Percentiles rank a stretch among this genome's conserved stretches.
Conservation (phyloP, 23 tunicate genomes). For the Trididemnum nubilum region DNA sequence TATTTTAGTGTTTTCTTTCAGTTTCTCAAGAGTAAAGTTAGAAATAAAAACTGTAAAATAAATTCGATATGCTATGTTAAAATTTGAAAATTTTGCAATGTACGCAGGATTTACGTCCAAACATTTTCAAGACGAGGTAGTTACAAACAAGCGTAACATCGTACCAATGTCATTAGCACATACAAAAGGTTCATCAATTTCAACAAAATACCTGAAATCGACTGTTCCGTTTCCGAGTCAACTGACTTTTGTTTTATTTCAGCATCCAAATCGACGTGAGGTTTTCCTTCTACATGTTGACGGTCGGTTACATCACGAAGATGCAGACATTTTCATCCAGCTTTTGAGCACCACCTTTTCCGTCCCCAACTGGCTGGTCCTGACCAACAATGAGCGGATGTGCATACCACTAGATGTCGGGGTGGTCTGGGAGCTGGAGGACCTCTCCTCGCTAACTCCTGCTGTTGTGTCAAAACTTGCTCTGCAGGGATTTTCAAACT, state of each 20-base stretch:
- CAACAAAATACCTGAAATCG: too few species aligned
- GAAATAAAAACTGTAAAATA: too few species aligned
- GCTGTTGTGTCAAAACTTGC: conserved; percentile 63
- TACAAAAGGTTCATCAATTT: too few species aligned
- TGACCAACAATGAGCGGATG: conserved; percentile 84
- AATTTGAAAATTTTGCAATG: too few species aligned
- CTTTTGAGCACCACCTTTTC: conserved; percentile 46
- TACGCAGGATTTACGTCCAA: too few species aligned
- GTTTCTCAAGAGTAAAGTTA: too few species aligned
- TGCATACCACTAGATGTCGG: conserved; percentile 60
- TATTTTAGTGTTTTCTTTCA: too few species aligned
- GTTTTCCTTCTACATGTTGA: conserved; percentile 71
- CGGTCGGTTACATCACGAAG: conserved; percentile 52
- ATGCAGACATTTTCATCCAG: conserved; percentile 70
- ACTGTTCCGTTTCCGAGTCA: too few species aligned
- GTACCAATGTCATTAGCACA: too few species aligned
- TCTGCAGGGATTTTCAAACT: conserved; percentile 49
- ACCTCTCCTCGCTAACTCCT: conserved; percentile 64
- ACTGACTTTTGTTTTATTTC: not conserved
- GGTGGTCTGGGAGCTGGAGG: conserved; percentile 84
- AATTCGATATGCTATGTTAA: too few species aligned
- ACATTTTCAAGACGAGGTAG: too few species aligned
- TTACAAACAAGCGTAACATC: too few species aligned
- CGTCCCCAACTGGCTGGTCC: conserved; percentile 42
- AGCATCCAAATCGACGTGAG: conserved; percentile 31